Conservation (phyloP, 2,113 vertebrate genomes). For the Vanacampus margaritifer region DNA sequence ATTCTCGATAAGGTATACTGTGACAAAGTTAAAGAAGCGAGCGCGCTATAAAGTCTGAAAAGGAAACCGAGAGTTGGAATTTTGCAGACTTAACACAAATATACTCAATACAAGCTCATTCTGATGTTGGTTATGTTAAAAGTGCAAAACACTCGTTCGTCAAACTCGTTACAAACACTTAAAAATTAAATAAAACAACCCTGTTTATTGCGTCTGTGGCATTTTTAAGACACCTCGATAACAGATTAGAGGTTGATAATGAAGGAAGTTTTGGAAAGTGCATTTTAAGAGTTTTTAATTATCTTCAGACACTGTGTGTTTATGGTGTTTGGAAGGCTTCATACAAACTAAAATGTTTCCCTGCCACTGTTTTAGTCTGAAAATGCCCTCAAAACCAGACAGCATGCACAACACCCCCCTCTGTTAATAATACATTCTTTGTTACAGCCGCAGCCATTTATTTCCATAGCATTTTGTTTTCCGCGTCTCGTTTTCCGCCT, state of each 20-base stretch:
- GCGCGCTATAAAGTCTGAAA: too few relatives aligned
- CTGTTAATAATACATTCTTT: slow-evolving; percentile 60
- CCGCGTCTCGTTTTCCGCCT: slow-evolving; percentile 14
- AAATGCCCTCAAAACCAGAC: slow-evolving; percentile 24
- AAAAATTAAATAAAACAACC: neutral
- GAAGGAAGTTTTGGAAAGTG: neutral
- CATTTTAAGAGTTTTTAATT: neutral
- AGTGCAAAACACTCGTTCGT: neutral
- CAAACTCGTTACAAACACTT: neutral
- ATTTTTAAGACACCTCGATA: too few relatives aligned
- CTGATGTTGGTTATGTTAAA: neutral
- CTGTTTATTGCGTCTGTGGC: neutral
- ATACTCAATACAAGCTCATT: neutral
- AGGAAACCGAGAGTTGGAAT: too few relatives aligned
- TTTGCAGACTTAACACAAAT: too few relatives aligned
- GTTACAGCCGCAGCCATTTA: slow-evolving; percentile 35
- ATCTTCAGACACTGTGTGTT: neutral
- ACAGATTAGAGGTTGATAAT: too few relatives aligned
- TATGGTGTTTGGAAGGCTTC: neutral
- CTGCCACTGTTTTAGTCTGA: neutral
- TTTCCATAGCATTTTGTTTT: slow-evolving; percentile 48
- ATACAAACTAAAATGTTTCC: neutral
- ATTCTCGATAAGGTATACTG: too few relatives aligned
- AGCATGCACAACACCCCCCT: slow-evolving; percentile 26
- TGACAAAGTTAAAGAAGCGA: too few relatives aligned